Conservation (phyloP, 2,888 invertebrate genomes). For the Artemia sinica region DNA sequence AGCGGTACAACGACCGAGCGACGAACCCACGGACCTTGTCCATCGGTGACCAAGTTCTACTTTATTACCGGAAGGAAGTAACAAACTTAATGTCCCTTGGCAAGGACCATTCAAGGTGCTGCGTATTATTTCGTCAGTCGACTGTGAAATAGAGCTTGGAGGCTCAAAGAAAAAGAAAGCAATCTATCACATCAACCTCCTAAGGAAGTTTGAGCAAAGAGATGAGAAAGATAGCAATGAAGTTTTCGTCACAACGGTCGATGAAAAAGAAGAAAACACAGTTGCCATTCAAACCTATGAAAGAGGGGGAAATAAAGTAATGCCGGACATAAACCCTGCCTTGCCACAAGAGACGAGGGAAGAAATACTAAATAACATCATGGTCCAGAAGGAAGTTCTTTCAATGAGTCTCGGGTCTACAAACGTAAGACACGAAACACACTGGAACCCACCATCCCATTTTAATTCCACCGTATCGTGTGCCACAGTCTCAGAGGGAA, state of each 20-base stretch:
- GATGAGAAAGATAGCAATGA: too few relatives aligned
- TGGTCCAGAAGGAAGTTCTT: too few relatives aligned
- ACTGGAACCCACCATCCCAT: too few relatives aligned
- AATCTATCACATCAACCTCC: background rate
- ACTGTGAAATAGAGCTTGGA: conserved; percentile 12
- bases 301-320: background rate
- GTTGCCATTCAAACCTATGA: background rate
- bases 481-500: conserved; percentile 13
- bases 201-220: too few relatives aligned
- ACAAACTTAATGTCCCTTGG: background rate
- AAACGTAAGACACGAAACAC: too few relatives aligned
- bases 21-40: conserved; percentile 10
- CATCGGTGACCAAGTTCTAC: conserved; percentile 12
- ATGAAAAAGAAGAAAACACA: too few relatives aligned
- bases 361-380: too few relatives aligned
- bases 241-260: too few relatives aligned
- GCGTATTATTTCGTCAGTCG: conserved; percentile 1
- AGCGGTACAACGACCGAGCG: background rate
- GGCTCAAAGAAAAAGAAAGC: conserved; percentile 12
- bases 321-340: background rate
- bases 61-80: background rate
- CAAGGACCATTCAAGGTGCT: conserved; percentile 10
- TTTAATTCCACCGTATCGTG: conserved; percentile 5
- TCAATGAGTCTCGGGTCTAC: too few relatives aligned
- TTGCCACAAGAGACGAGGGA: background rate